Conservation (phyloP, 1,140 invertebrate genomes). For the Bombus terrestris region DNA sequence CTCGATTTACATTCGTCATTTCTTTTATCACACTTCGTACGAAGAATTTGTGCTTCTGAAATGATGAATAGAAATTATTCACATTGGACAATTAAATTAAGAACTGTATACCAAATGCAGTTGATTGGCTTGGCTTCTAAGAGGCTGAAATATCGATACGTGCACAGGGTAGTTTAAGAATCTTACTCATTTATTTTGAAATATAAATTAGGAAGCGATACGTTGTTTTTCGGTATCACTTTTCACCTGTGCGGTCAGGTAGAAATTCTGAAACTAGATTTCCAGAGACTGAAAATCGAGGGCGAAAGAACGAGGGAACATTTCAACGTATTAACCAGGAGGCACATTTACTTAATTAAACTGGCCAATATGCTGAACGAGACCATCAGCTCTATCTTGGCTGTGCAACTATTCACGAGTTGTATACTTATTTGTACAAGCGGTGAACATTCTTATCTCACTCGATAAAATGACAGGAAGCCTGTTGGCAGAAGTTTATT, state of each 20-base stretch:
- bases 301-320: neutral
- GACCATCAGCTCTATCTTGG: conserved; percentile 21
- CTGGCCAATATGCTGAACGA: conserved; percentile 31
- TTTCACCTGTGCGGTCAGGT: conserved; percentile 56
- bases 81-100: too few relatives aligned
- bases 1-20: too few relatives aligned
- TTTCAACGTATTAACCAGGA: neutral
- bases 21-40: too few relatives aligned
- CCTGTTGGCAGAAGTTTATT: too few relatives aligned
- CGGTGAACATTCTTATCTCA: conserved; percentile 25
- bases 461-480: too few relatives aligned
- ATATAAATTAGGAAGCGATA: conserved; percentile 41
- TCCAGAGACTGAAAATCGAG: neutral
- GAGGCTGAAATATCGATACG: neutral
- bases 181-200: neutral
- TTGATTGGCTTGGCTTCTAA: too few relatives aligned
- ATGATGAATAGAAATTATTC: too few relatives aligned
- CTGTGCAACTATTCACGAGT: conserved; percentile 46
- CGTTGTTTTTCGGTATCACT: conserved; percentile 47
- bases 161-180: neutral
- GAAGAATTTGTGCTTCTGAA: too few relatives aligned
- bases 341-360: conserved; percentile 36
- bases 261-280: conserved; percentile 41
- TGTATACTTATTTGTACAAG: conserved; percentile 40
- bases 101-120: too few relatives aligned